Percentiles rank a stretch among this genome's conserved stretches.
These are phyloP conservation scores for Canis aureus DNA, from an alignment of 2,113 vertebrate genomes.

Conservation along the genomic window DNA sequence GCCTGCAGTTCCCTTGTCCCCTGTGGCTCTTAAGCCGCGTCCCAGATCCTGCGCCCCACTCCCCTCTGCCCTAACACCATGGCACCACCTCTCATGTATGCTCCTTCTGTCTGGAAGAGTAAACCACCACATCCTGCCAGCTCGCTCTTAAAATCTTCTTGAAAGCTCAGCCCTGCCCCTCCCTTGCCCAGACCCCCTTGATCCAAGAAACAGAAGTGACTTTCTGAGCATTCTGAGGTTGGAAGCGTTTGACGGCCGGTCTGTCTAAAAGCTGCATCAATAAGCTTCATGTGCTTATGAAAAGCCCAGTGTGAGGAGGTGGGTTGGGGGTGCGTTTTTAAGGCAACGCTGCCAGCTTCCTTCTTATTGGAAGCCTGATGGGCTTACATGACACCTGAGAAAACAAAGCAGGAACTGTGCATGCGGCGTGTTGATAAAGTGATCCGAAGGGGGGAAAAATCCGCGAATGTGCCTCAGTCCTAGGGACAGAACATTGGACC, in stretches of 20 bases:
- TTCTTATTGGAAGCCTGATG: background rate
- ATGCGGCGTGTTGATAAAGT: conserved; percentile 33
- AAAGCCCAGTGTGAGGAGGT: background rate
- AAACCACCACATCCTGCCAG: background rate
- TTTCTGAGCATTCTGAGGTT: background rate
- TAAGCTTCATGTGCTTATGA: background rate
- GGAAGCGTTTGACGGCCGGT: fast-evolving
- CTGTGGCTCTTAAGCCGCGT: background rate
- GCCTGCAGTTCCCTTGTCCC: fast-evolving
- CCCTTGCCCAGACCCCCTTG: background rate
- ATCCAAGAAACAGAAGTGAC: conserved; percentile 45
- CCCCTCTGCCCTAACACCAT: too few species aligned
- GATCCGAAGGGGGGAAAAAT: background rate
- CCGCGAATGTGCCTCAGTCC: background rate
- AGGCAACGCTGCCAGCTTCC: conserved; percentile 24
- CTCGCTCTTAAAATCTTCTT: background rate
- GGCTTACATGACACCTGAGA: conserved; percentile 73
- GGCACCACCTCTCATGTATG: background rate
- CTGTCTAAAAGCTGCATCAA: background rate
- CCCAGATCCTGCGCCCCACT: background rate
- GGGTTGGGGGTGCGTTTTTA: background rate
- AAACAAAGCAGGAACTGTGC: conserved; percentile 47
- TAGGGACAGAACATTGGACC: conserved; percentile 57
- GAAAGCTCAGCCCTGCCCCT: background rate
- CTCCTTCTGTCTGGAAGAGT: background rate